Evolutionary conservation across 2,797 vertebrate genomes (phyloP).

Genomic region (Sylvilagus floridanus): DNA sequence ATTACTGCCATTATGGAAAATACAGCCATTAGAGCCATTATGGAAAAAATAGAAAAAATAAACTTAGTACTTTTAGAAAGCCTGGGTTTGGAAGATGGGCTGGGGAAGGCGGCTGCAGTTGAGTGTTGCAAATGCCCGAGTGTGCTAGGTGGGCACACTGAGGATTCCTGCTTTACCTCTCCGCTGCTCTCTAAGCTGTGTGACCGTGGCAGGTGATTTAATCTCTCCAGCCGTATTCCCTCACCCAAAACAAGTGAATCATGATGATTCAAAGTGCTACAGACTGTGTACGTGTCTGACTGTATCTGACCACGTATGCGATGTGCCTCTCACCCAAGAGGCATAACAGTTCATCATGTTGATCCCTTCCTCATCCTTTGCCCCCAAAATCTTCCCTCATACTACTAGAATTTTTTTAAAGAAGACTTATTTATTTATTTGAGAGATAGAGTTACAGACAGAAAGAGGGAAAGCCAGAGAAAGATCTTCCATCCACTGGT

Average conservation of each 20-base stretch:
- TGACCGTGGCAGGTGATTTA: not conserved
- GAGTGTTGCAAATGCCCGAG: not conserved
- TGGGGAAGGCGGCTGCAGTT: not conserved
- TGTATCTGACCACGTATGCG: not conserved
- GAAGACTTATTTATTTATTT: no score
- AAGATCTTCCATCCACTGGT: no score
- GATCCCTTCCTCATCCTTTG: constrained; percentile 27
- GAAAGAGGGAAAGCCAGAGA: no score
- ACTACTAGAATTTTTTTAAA: not conserved
- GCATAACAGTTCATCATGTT: not conserved
- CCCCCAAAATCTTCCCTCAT: not conserved
- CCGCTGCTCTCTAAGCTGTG: constrained; percentile 13
- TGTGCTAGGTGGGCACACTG: not conserved
- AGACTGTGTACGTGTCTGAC: not conserved
- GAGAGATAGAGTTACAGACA: no score
- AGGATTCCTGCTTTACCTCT: not conserved
- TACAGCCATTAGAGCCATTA: not conserved
- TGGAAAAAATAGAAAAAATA: constrained; percentile 3
- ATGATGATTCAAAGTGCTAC: not conserved
- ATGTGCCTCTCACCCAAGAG: not conserved
- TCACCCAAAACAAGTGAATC: not conserved
- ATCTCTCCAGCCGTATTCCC: not conserved
- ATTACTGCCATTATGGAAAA: not conserved
- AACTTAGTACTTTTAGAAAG: constrained; percentile 28
- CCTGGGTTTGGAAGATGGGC: not conserved